Percentiles rank a stretch among this genome's conserved stretches.
phyloP scores from a whole-genome alignment of 2,888 invertebrate species.

The Drymonia ruficornis region DNA sequence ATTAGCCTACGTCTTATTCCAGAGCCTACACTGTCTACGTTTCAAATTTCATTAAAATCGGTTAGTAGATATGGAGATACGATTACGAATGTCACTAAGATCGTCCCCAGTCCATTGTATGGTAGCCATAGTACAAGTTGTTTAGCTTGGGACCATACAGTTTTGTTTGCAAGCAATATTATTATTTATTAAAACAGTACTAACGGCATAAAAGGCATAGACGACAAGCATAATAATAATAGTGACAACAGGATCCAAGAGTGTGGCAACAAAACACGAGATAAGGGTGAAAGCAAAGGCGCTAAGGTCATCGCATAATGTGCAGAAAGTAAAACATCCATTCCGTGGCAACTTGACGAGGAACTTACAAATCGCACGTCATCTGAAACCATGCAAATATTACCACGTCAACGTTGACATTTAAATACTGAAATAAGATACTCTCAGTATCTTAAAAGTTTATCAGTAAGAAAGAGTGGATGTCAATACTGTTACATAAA shows the following conservation, averaged over 20 bases:
- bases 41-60: too few species aligned
- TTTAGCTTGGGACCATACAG: too few species aligned
- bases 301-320: constrained; percentile 54
- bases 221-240: constrained; percentile 6
- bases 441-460: constrained; percentile 31
- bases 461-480: constrained; percentile 28
- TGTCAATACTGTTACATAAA: constrained; percentile 2
- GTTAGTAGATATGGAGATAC: too few species aligned
- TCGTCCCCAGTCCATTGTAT: too few species aligned
- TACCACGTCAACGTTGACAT: constrained; percentile 30
- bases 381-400: constrained; percentile 50
- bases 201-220: too few species aligned
- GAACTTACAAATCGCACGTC: constrained; percentile 48
- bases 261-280: constrained; percentile 25
- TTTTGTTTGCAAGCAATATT: too few species aligned
- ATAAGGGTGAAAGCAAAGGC: constrained; percentile 44
- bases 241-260: constrained; percentile 22
- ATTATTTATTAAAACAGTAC: too few species aligned
- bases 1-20: too few species aligned
- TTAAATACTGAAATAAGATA: constrained; percentile 32
- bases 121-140: too few species aligned
- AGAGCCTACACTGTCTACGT: too few species aligned
- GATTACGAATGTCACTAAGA: too few species aligned
- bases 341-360: constrained; percentile 37
- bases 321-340: constrained; percentile 47